A percentile compares a stretch with the other conserved stretches of the same genome.
These are phyloP conservation scores for Pantherophis guttatus DNA, from an alignment of 2,113 vertebrate species.

Conservation along the genomic window DNA sequence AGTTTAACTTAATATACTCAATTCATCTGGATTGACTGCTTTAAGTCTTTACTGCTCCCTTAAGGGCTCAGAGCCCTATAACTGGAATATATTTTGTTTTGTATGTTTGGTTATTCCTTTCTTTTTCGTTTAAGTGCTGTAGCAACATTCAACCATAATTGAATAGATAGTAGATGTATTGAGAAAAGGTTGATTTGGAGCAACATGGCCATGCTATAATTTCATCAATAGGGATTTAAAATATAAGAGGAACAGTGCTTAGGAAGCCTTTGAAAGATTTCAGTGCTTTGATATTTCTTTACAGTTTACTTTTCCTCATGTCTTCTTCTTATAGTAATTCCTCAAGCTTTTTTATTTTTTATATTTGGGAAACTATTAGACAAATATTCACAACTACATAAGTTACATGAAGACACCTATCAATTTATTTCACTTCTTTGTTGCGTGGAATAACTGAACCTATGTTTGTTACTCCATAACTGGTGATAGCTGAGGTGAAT, in stretches of 20 bases:
- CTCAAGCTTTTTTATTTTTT: background rate
- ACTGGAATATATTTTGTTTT: background rate
- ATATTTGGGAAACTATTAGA: background rate
- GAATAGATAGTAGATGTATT: background rate
- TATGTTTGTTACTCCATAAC: background rate
- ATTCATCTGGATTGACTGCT: background rate
- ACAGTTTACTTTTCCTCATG: background rate
- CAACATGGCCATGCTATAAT: background rate
- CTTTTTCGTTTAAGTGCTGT: background rate
- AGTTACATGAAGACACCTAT: background rate
- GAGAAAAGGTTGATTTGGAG: background rate
- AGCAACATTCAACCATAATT: background rate
- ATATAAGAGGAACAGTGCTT: background rate
- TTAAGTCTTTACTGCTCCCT: background rate
- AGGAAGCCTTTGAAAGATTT: background rate
- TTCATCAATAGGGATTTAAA: background rate
- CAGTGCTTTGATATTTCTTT: background rate
- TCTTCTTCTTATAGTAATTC: background rate
- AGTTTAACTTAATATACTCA: background rate
- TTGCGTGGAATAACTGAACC: background rate
- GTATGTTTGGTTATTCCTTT: background rate
- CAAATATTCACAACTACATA: background rate
- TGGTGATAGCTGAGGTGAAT: background rate
- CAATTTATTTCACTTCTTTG: background rate
- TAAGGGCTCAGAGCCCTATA: background rate